Evolutionary conservation across 2,113 vertebrate genomes (phyloP).

Genomic region (Plotosus lineatus): DNA sequence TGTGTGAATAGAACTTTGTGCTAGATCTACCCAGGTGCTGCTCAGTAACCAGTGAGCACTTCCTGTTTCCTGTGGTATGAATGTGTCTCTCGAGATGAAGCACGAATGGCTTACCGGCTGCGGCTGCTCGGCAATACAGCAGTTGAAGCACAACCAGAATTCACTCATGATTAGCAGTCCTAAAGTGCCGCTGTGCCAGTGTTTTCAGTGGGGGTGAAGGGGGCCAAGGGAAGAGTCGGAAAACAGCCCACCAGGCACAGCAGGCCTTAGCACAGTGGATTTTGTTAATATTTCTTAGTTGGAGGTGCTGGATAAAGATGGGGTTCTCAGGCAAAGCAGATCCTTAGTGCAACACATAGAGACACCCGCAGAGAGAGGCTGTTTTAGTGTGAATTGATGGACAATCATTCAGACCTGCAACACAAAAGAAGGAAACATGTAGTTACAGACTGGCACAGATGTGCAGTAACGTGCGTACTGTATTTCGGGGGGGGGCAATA

Average conservation of each 20-base stretch:
- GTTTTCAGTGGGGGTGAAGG: background rate
- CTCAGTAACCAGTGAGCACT: constrained; percentile 26
- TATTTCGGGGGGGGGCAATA: background rate
- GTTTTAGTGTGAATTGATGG: background rate
- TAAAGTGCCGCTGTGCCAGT: constrained; percentile 45
- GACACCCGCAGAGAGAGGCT: constrained; percentile 11
- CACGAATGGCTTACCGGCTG: constrained; percentile 81
- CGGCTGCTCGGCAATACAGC: constrained; percentile 88
- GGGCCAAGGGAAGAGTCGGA: background rate
- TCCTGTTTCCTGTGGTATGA: constrained; percentile 31
- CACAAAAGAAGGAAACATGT: constrained; percentile 22
- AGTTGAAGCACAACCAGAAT: constrained; percentile 92
- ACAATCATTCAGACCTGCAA: constrained; percentile 43
- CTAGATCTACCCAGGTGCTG: constrained; percentile 28
- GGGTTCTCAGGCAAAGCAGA: constrained; percentile 7
- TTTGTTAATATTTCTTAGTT: background rate
- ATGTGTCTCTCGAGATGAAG: constrained; percentile 3
- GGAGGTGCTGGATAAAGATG: constrained; percentile 7
- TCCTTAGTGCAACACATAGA: constrained; percentile 50
- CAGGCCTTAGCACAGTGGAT: constrained; percentile 3
- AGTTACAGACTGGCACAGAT: background rate
- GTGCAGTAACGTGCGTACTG: background rate
- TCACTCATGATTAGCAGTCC: constrained; percentile 82
- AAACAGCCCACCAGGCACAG: background rate
- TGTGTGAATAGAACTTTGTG: background rate